Percentiles rank a stretch among this genome's conserved stretches.
Evolutionary conservation across 2,888 invertebrate species (phyloP).

Genomic region (Hyposoter dolosus): DNA sequence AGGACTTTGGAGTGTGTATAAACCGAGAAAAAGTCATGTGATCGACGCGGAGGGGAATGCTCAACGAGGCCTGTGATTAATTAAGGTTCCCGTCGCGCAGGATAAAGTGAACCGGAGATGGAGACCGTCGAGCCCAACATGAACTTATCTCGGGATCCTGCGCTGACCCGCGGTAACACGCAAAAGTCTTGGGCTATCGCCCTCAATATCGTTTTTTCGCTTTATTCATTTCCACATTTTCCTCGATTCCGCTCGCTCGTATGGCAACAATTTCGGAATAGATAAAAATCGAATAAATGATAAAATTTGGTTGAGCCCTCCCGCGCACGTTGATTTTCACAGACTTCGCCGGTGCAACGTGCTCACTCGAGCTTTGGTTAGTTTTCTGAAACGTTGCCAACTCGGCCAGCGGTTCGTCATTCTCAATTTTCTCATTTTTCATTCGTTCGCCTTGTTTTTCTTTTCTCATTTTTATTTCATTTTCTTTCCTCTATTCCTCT

Average conservation of each 20-base stretch:
- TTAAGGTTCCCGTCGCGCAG: conserved; percentile 58
- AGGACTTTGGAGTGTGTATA: neutral
- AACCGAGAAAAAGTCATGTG: conserved; percentile 35
- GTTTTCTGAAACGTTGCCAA: conserved; percentile 62
- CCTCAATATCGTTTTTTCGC: conserved; percentile 35
- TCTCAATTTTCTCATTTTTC: conserved; percentile 61
- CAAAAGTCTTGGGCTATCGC: conserved; percentile 46
- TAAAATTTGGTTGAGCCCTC: neutral
- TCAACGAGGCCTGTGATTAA: conserved; percentile 66
- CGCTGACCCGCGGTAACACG: conserved; percentile 55
- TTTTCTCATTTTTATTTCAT: conserved; percentile 10
- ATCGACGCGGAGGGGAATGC: conserved; percentile 39
- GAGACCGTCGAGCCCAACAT: conserved; percentile 41
- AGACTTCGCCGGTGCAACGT: neutral
- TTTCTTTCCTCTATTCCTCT: neutral
- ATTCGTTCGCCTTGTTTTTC: conserved; percentile 45
- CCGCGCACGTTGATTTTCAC: neutral
- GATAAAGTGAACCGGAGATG: conserved; percentile 50
- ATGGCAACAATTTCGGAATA: neutral
- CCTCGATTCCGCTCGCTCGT: conserved; percentile 9
- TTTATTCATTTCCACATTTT: conserved; percentile 29
- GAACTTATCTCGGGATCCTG: conserved; percentile 55
- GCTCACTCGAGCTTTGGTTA: conserved; percentile 26
- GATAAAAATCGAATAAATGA: neutral
- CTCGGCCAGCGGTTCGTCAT: conserved; percentile 64